These are phyloP conservation scores for Arctia plantaginis DNA, from an alignment of 2,888 invertebrate species.

Conservation along the genomic window DNA sequence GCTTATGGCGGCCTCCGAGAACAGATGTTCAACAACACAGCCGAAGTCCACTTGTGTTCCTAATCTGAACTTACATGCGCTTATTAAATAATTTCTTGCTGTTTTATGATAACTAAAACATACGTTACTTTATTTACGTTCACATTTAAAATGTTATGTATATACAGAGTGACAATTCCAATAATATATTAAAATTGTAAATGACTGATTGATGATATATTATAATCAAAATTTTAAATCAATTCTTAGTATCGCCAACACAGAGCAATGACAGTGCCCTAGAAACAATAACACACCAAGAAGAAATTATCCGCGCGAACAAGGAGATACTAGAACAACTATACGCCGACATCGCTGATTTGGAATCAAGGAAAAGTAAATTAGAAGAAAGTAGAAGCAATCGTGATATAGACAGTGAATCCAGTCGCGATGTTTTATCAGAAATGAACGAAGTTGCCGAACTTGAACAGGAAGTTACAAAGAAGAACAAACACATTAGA, in stretches of 20 bases:
- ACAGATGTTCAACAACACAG: no score
- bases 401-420: slow-evolving; percentile 73
- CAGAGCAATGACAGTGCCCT: slow-evolving; percentile 67
- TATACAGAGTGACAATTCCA: no score
- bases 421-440: slow-evolving; percentile 78
- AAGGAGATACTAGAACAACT: slow-evolving; percentile 80
- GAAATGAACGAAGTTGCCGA: slow-evolving; percentile 77
- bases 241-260: slow-evolving; percentile 64
- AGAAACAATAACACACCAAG: slow-evolving; percentile 76
- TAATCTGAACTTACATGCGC: background rate
- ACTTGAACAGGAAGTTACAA: slow-evolving; percentile 85
- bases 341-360: slow-evolving; percentile 73
- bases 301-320: slow-evolving; percentile 80
- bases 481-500: slow-evolving; percentile 92
- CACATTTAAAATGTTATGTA: no score
- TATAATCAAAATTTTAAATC: no score
- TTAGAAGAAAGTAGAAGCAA: slow-evolving; percentile 57
- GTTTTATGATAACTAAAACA: background rate
- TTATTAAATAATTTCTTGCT: background rate
- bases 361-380: slow-evolving; percentile 70
- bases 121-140: no score
- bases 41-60: background rate
- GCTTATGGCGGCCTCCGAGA: no score
- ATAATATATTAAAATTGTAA: no score
- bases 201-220: no score